phyloP scores from a whole-genome alignment of 2,113 vertebrate species.

The human (Homo sapiens) region DNA sequence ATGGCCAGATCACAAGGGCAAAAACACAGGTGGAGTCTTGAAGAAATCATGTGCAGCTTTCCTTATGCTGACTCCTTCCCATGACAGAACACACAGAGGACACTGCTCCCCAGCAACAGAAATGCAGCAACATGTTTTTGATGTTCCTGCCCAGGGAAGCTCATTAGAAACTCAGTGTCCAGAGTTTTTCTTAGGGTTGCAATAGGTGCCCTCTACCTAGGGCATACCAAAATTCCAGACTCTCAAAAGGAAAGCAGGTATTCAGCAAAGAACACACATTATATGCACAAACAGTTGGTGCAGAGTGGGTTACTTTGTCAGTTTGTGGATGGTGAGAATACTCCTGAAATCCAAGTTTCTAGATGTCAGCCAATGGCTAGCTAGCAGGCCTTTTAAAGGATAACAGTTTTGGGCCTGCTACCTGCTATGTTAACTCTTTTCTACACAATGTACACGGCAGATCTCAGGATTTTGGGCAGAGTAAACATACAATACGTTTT shows the following conservation, averaged over 20 bases:
- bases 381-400: neutral
- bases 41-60: neutral
- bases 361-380: neutral
- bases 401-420: neutral
- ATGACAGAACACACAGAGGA: neutral
- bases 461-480: neutral
- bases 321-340: neutral
- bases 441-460: neutral
- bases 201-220: neutral
- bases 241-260: neutral
- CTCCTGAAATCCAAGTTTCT: neutral
- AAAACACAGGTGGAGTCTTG: neutral
- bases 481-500: neutral
- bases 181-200: neutral
- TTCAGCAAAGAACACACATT: neutral
- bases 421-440: neutral
- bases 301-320: neutral
- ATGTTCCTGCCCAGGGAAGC: neutral
- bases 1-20: neutral
- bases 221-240: neutral
- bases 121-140: neutral
- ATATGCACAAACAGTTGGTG: neutral
- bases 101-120: neutral
- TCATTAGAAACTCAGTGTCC: neutral
- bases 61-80: neutral